A percentile compares a stretch with the other conserved stretches of the same genome.
Conservation (phyloP, 2,797 vertebrate species). For the Tokudaia muenninki region DNA sequence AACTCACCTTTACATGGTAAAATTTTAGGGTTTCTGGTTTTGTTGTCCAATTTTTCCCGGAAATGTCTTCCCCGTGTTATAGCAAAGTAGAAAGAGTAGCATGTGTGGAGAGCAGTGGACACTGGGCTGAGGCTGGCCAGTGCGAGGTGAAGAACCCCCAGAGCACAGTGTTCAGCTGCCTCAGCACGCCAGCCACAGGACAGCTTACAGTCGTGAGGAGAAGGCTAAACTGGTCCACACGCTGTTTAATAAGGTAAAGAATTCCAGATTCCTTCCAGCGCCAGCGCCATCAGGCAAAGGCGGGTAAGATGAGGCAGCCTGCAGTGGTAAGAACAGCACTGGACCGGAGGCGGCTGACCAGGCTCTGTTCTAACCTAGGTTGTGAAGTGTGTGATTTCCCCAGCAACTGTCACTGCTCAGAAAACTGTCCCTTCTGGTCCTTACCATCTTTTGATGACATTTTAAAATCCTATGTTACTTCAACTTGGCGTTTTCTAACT, state of each 20-base stretch:
- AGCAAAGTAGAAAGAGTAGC: constrained; percentile 12
- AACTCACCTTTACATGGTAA: not conserved
- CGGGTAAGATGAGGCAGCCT: not conserved
- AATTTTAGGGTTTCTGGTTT: constrained; percentile 29
- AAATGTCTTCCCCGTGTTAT: constrained; percentile 7
- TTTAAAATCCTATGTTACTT: not conserved
- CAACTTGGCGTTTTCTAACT: not conserved
- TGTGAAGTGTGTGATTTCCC: not conserved
- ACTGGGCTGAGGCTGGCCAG: not conserved
- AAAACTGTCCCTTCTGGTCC: not conserved
- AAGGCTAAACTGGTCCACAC: not conserved
- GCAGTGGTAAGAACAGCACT: not conserved
- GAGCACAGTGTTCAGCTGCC: not conserved
- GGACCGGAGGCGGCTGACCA: not conserved
- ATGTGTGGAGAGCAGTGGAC: not conserved
- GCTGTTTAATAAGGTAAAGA: not conserved
- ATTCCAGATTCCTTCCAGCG: not conserved
- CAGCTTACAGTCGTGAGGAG: constrained; percentile 18
- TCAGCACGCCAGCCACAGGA: not conserved
- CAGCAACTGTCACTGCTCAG: not conserved
- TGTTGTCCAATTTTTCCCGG: not conserved
- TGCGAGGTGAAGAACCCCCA: not conserved
- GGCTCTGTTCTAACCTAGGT: not conserved
- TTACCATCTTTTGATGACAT: not conserved
- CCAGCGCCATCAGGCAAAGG: not conserved